Base-by-base conservation (phyloP, 2,113 vertebrate genomes). In the Hippopotamus amphibius region DNA sequence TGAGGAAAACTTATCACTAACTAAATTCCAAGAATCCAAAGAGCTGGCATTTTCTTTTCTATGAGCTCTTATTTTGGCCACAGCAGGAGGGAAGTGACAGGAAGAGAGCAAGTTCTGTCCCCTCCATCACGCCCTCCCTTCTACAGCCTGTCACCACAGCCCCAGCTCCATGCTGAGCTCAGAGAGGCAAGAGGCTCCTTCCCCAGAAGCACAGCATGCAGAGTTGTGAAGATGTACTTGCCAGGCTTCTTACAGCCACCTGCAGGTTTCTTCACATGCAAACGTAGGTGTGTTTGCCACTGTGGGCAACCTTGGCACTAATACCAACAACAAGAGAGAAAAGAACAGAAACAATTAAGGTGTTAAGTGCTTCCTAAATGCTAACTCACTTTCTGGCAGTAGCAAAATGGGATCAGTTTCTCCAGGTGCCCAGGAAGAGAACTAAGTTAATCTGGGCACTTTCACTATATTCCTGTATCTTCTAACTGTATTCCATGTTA, bases 1-100 rank as follows among this genome's bases (percentile, higher is more conserved):
- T 26, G 7, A 95, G n/a, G 28, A 87, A 79, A 84, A 57, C n/a
- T 76, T 50, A 50, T 59, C 48, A 63, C 59, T 76, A 63, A 55
- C 74, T 81, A 13, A 41, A 81, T 90, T 90, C 43, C 28, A 88
- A 46, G 17, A 96, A 57, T 92, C 77, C 57, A 26, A 81, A 69
- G 65, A 69, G 68, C 11, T 30, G 13, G 21, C 24, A 6, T 57
- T 87, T 68, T 83, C 6, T 90, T 79, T 95, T 48, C 61, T 41
- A 1, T 3, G 50, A 63, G 5, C 61, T 71, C 19, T 43, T 87
- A n/a, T 66, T 57, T 69, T 37, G 55, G 69, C 48, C 41, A 59
- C 26, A 33, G 72, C 6, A 7, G n/a, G 57, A 88, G 28, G 19
- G 17, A 22, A 33, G 65, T 2, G 24, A 66, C 17, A 3, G 21